Base-by-base conservation (phyloP, 2,888 invertebrate species). In the Drosophila hamatofila region DNA sequence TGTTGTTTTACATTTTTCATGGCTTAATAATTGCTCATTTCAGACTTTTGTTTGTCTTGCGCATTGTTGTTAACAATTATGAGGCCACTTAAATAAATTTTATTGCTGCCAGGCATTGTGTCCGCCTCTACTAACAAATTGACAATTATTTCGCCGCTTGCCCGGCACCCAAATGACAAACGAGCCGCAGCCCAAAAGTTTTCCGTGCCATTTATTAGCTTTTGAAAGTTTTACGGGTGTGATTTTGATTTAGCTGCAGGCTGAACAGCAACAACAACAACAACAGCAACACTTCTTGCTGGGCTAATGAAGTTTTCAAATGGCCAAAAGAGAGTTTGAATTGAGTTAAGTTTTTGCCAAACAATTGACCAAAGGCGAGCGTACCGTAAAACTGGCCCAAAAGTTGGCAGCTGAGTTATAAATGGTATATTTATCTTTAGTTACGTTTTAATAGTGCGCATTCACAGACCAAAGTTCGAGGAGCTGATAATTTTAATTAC, bases 11-110 rank as follows among this genome's bases (percentile, higher is more conserved):
- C 62, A 84, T 84, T 87, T 83, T 81, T 76, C 76, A 88, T 83
- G 88, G 88, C 82, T 84, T 88, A 80, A 83, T 83, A 83, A 83
- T 83, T 83, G 88, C 75, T 88, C 88, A 84, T 84, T 88, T 83
- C 88, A 74, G 88, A 59, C 82, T 71, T 83, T 85, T 83, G 88
- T 87, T 73, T 69, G 58, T 55, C 68, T 62, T 67, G 57, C 25
- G 60, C 46, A 51, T 52, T 78, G 78, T 73, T 79, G 78, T 79
- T 73, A 87, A 82, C 83, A 83, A 83, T 83, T 83, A 83, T 83
- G 80, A 82, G 85, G 85, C 82, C 88, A 83, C 83, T 83, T 83
- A 88, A 85, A 88, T 88, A 88, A 77, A 88, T 83, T 83, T 83
- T 70, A 83, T 82, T 81, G 88, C 83, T 67, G 80, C 65, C 88